Evolutionary conservation across 2,797 vertebrate species (phyloP).

Genomic region (Ispidina lecontei): DNA sequence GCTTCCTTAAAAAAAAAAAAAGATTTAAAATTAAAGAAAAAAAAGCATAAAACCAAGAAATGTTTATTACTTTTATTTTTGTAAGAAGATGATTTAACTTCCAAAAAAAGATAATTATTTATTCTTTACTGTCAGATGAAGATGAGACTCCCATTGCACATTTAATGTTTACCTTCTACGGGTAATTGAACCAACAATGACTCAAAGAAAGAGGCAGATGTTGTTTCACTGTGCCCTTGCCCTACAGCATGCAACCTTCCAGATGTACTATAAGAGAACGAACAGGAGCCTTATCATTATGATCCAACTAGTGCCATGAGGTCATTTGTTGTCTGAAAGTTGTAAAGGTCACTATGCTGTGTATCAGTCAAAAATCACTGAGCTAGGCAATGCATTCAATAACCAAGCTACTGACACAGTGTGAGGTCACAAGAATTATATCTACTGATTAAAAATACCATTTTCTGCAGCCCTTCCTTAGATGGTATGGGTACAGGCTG

Average conservation of each 20-base stretch:
- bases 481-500: background rate
- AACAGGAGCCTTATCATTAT: background rate
- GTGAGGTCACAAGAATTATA: background rate
- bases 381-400: background rate
- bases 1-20: background rate
- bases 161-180: background rate
- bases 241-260: background rate
- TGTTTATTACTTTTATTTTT: background rate
- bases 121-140: background rate
- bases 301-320: background rate
- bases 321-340: slow-evolving; percentile 17
- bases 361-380: background rate
- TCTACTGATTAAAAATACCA: background rate
- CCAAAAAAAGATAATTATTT: background rate
- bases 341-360: background rate
- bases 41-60: background rate
- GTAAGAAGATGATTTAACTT: background rate
- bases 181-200: background rate
- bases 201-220: background rate
- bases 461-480: background rate
- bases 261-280: background rate
- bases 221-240: background rate
- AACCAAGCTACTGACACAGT: background rate
- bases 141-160: background rate
- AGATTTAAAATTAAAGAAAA: too few relatives aligned